A percentile compares a stretch with the other conserved stretches of the same genome.
Evolutionary conservation across 2,797 vertebrate genomes (phyloP).

Genomic region (Syndactyla subalaris): DNA sequence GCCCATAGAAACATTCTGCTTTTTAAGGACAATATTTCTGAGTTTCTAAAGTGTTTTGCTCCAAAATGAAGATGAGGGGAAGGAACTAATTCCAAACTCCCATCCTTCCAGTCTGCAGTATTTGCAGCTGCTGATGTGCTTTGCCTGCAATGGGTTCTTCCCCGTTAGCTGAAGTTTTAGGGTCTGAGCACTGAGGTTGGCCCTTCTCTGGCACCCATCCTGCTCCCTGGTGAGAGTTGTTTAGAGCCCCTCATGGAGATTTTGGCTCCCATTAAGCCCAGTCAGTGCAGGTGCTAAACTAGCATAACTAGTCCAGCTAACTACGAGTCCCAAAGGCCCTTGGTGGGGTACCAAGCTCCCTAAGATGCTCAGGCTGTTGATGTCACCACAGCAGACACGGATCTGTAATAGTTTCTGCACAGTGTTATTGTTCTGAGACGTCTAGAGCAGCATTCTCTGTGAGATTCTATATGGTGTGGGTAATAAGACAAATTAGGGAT

Average conservation of each 20-base stretch:
- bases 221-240: not conserved
- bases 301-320: not conserved
- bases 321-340: not conserved
- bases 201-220: not conserved
- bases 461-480: not conserved
- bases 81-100: not conserved
- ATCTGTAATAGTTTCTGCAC: not conserved
- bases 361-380: accelerated
- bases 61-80: not conserved
- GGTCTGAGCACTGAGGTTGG: not conserved
- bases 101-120: not conserved
- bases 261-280: not conserved
- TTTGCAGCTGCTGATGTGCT: not conserved
- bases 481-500: constrained; percentile 36
- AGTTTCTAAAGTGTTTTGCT: not conserved
- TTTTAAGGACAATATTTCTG: not conserved
- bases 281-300: not conserved
- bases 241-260: not conserved
- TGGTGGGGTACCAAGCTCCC: not conserved
- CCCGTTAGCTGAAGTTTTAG: not conserved
- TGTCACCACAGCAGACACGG: not conserved
- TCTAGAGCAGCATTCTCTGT: not conserved
- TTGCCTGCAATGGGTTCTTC: not conserved
- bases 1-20: not conserved
- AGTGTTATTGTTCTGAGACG: not conserved